Conservation (phyloP, 1,140 invertebrate genomes). For the Polypedilum pembai region DNA sequence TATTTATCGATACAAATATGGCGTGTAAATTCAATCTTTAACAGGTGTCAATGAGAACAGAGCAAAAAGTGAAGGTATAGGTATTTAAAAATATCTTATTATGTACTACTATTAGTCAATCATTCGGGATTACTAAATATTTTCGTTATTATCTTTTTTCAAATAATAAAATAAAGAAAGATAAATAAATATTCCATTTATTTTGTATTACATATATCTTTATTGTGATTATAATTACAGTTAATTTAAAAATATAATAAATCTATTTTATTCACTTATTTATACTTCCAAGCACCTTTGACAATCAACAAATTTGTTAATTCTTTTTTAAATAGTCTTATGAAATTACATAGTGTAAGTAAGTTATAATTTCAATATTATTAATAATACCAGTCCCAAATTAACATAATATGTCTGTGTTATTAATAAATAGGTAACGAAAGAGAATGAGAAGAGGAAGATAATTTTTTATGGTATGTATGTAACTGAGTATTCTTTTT, state of each 20-base stretch:
- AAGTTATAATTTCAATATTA: no score
- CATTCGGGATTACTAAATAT: not conserved
- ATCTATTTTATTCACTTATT: not conserved
- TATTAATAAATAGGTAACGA: no score
- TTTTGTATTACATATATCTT: not conserved
- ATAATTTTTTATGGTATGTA: not conserved
- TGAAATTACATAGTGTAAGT: no score
- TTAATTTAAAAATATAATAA: not conserved
- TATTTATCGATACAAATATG: constrained; percentile 52
- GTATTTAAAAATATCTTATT: no score
- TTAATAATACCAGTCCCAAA: no score
- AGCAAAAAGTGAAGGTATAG: no score
- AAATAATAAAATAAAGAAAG: not conserved
- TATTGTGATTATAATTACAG: not conserved
- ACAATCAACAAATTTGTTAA: not conserved
- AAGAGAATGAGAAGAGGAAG: no score
- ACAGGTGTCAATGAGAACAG: no score
- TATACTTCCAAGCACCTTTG: not conserved
- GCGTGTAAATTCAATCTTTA: not conserved
- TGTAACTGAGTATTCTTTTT: constrained; percentile 11
- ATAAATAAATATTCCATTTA: no score
- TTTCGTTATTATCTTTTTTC: constrained; percentile 7
- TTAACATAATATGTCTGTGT: no score
- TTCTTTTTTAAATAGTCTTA: no score
- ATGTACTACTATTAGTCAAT: not conserved